phyloP scores from a whole-genome alignment of 2,113 vertebrate species.

The Cygnus buccinator region DNA sequence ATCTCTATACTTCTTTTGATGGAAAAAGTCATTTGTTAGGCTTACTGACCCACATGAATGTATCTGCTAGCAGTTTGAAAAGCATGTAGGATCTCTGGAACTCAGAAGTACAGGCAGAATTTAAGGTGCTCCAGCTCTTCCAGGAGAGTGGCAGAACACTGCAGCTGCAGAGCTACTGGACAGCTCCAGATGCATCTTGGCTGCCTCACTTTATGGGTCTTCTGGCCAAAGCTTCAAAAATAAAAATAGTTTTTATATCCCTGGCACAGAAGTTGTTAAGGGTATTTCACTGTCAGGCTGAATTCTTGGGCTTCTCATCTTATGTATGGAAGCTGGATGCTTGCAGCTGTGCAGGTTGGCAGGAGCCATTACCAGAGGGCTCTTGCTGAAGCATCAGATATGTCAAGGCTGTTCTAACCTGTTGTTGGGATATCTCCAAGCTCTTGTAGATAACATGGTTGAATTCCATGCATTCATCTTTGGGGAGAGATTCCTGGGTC shows the following conservation, averaged over 20 bases:
- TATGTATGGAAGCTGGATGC: background rate
- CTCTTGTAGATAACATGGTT: background rate
- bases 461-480: background rate
- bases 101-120: background rate
- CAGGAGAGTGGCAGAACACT: background rate
- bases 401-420: conserved; percentile 46
- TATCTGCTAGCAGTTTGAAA: background rate
- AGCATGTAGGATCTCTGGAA: background rate
- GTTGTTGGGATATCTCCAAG: conserved; percentile 24
- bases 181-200: background rate
- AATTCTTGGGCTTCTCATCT: background rate
- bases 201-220: background rate
- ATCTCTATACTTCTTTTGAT: background rate
- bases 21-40: background rate
- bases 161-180: background rate
- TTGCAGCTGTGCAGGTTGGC: background rate
- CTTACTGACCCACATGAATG: background rate
- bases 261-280: background rate
- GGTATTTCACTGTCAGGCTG: background rate
- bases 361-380: conserved; percentile 16
- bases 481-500: conserved; percentile 20
- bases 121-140: background rate
- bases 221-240: background rate
- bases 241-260: background rate
- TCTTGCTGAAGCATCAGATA: conserved; percentile 49